Base-by-base conservation (phyloP, 2,888 invertebrate species). In the Lepidocyrtoides sp. region DNA sequence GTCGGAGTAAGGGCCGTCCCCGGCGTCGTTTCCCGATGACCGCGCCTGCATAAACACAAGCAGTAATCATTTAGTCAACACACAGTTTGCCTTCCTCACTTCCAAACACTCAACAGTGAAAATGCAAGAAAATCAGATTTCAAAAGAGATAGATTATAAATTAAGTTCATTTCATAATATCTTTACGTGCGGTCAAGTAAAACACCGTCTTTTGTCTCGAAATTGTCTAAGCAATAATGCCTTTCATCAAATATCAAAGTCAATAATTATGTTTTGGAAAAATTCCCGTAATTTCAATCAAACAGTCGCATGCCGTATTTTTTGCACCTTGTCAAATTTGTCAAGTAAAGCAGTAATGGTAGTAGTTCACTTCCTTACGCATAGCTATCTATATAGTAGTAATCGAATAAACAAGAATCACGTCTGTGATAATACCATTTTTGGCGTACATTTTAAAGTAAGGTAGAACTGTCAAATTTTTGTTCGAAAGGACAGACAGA, bases 1-100 rank as follows among this genome's bases (percentile, higher is more conserved):
- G 97, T 57, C 97, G 96, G 95, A 96, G 97, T 69, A 97, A 95
- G 89, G 97, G 96, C 57, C 97, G 96, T 92, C 96, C 96, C 88
- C 97, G 95, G 95, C 94, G 91, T 83, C 94, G 93, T 84, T 92
- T 93, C 91, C 93, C 92, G 89, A 91, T 91, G 87, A 72, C 85
- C 87, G 88, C 92, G 91, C 92, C 92, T 91, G 26, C 3, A 54
- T 44, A 60, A 29, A 48, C 23, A 77, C 54, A 86, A 91, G 17
- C 54, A 85, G 51, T 26, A 48, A 54, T 2, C 48, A 85, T 48
- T 81, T 81, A 81, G 81, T 20, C 26, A 48, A 66, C 7, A 82
- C 14, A 2, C 17, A 7, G 5, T 20, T 0, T 36, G 36, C 36
- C 32, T 10, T 51, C 32, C 12, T 41, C 20, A 41, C 12, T 48